Base-by-base conservation (phyloP, 2,888 invertebrate species). In the Lepetodrilus schrolli region DNA sequence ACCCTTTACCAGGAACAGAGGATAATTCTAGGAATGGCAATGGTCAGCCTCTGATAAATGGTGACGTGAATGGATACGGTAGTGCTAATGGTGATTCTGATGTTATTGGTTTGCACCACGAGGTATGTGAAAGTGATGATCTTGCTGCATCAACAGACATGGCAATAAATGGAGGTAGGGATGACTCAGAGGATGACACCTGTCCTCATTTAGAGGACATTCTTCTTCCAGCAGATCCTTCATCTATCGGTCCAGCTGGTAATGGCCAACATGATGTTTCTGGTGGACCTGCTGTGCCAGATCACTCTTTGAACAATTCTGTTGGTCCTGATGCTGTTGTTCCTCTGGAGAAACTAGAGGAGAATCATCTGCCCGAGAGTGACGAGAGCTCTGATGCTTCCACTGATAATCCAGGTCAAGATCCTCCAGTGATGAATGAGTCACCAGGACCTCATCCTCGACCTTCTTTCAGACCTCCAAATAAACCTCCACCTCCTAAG, bases 401-500 rank as follows among this genome's bases (percentile, higher is more conserved):
- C n/a, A n/a, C n/a, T n/a, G n/a, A n/a, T n/a, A n/a, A n/a, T n/a
- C n/a, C n/a, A n/a, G 66, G 20, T 48, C 36, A 20, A 21, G 47
- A 36, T 34, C 36, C n/a, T 20, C n/a, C 13, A 37, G 38, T 5
- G 30, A 38, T 20, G 20, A 23, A 5, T 66, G 26, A n/a, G 34
- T 66, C 71, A 13, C 48, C 23, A 10, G 76, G 75, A 10, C 77
- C 74, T 68, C 58, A 77, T 38, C 50, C 69, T 13, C n/a, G n/a
- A n/a, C n/a, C n/a, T n/a, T n/a, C n/a, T n/a, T n/a, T n/a, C n/a
- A n/a, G n/a, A n/a, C n/a, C n/a, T n/a, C n/a, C n/a, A n/a, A n/a
- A n/a, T n/a, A 73, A 74, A 73, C 80, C 79, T 13, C 78, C 75
- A 1, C 77, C 73, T n/a, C 74, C 80, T 7, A 78, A 79, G 20